A percentile compares a stretch with the other conserved stretches of the same genome.
These are phyloP conservation scores for Anoplophora glabripennis DNA, from an alignment of 1,140 invertebrate genomes.

Conservation along the genomic window DNA sequence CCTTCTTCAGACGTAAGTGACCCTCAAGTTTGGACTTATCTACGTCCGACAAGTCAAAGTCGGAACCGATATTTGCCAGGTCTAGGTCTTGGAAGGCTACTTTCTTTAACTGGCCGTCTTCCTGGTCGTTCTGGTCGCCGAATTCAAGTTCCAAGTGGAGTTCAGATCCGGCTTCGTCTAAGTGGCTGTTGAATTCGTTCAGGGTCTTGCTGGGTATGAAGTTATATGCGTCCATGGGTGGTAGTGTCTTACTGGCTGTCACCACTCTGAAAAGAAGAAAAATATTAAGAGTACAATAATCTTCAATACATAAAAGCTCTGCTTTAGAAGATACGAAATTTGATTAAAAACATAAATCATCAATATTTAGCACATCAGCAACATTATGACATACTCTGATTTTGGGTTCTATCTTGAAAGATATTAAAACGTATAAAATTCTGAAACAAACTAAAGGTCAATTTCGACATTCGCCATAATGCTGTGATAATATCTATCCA, in stretches of 20 bases:
- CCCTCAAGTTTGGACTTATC: conserved; percentile 60
- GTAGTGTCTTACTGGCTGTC: conserved; percentile 82
- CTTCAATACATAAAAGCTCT: too few species aligned
- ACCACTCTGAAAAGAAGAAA: conserved; percentile 54
- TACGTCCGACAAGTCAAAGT: conserved; percentile 67
- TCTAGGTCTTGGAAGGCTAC: conserved; percentile 58
- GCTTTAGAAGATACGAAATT: too few species aligned
- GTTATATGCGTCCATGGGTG: conserved; percentile 81
- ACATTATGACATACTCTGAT: too few species aligned
- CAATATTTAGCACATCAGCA: too few species aligned
- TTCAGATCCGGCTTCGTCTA: conserved; percentile 85
- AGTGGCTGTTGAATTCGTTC: conserved; percentile 81
- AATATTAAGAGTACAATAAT: neutral
- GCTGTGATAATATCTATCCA: too few species aligned
- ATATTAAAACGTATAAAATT: too few species aligned
- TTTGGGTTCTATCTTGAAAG: too few species aligned
- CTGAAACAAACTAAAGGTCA: too few species aligned
- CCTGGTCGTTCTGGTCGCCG: conserved; percentile 73
- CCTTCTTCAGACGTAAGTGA: conserved; percentile 58
- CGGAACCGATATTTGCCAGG: conserved; percentile 63
- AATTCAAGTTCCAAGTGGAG: conserved; percentile 80
- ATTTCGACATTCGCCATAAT: too few species aligned
- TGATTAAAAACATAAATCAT: too few species aligned
- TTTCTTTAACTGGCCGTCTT: conserved; percentile 62
- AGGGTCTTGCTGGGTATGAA: conserved; percentile 83